Percentiles rank a stretch among this genome's conserved stretches.
Conservation (phyloP, 2,888 invertebrate species). For the Spilarctia lutea region DNA sequence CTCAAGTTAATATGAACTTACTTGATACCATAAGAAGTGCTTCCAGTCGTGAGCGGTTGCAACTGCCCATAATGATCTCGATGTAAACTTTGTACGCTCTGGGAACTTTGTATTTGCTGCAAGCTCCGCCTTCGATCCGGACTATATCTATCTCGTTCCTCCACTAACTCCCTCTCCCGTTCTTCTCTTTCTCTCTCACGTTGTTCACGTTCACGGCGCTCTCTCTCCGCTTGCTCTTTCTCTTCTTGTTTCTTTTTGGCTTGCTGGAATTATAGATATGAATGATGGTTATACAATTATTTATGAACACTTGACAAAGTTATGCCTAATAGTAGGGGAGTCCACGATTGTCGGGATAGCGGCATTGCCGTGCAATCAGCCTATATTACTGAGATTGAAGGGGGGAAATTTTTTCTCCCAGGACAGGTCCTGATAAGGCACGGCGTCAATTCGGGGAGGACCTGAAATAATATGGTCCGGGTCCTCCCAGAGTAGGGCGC, state of each 20-base stretch:
- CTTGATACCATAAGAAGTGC: background rate
- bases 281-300: background rate
- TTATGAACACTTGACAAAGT: background rate
- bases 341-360: no score
- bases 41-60: background rate
- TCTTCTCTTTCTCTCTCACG: conserved; percentile 71
- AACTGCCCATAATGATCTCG: conserved; percentile 1
- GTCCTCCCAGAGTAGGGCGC: no score
- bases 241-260: conserved; percentile 81
- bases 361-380: no score
- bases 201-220: conserved; percentile 72
- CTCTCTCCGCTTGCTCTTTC: conserved; percentile 74
- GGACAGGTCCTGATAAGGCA: no score
- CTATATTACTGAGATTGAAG: no score
- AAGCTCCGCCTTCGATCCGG: conserved; percentile 64
- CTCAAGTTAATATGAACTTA: background rate
- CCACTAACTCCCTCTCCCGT: conserved; percentile 61
- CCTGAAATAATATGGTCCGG: no score
- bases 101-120: conserved; percentile 18
- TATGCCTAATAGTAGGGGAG: no score
- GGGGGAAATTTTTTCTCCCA: no score
- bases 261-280: conserved; percentile 65
- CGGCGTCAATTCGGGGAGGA: no score
- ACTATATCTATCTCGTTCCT: conserved; percentile 59
- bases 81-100: conserved; percentile 7